Percentiles rank a stretch among this genome's conserved stretches.
Conservation (phyloP, 2,113 vertebrate species). For the Cervus canadensis region DNA sequence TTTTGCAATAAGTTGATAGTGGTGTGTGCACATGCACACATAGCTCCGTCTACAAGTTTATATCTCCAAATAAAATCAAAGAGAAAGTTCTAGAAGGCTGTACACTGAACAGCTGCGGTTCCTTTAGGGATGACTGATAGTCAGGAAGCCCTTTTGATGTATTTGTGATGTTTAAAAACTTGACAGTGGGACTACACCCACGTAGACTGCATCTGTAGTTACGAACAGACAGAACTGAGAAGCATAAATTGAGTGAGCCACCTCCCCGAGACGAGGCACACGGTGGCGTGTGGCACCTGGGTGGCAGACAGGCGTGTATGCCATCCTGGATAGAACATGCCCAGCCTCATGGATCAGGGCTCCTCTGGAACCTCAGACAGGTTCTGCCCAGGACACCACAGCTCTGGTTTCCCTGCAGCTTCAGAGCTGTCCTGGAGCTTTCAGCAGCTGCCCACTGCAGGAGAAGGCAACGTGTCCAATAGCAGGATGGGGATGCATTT, state of each 20-base stretch:
- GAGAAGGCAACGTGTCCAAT: not conserved
- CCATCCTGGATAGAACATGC: accelerated
- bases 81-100: not conserved
- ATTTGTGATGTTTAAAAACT: not conserved
- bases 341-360: accelerated
- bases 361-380: not conserved
- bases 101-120: not conserved
- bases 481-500: not conserved
- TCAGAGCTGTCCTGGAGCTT: no score
- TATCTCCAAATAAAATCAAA: not conserved
- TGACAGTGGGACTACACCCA: not conserved
- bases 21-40: no score
- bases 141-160: not conserved
- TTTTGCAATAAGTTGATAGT: not conserved
- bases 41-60: no score
- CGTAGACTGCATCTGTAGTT: not conserved
- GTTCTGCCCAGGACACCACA: not conserved
- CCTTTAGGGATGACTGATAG: not conserved
- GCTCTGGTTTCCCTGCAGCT: not conserved
- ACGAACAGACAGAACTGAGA: not conserved
- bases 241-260: not conserved
- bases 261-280: not conserved
- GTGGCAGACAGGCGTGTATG: not conserved
- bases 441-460: not conserved
- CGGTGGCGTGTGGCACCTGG: accelerated